These are phyloP conservation scores for Drosophila stalkeri DNA, from an alignment of 2,888 invertebrate species.

Conservation along the genomic window DNA sequence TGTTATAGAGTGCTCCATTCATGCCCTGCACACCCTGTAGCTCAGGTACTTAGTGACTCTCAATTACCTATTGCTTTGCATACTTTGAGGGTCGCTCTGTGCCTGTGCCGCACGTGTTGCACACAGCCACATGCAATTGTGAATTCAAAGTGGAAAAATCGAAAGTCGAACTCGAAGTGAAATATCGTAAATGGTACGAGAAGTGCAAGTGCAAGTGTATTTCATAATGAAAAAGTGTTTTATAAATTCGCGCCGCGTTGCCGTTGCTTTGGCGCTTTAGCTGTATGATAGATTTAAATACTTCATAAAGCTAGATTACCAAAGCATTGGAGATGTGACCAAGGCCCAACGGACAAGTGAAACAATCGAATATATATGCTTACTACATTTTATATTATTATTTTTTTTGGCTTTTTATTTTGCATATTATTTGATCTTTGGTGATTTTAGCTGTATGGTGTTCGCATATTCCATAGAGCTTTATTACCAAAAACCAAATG, in stretches of 20 bases:
- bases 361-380: no score
- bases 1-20: not conserved
- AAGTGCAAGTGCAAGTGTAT: not conserved
- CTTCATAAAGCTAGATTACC: slow-evolving; percentile 98
- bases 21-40: slow-evolving; percentile 66
- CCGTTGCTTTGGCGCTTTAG: slow-evolving; percentile 95
- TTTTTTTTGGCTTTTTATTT: slow-evolving; percentile 56
- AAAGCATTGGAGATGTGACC: slow-evolving; percentile 89
- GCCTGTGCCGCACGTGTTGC: slow-evolving; percentile 69
- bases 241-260: slow-evolving; percentile 82
- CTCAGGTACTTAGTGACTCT: slow-evolving; percentile 96
- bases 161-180: not conserved
- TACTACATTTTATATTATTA: not conserved
- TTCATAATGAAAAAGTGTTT: not conserved
- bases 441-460: slow-evolving; percentile 91
- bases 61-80: slow-evolving; percentile 85
- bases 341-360: slow-evolving; percentile 2
- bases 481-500: slow-evolving; percentile 90
- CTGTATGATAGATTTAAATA: slow-evolving; percentile 90
- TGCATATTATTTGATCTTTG: slow-evolving; percentile 88
- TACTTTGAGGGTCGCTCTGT: slow-evolving; percentile 85
- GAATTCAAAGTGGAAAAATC: not conserved
- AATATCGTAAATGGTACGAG: not conserved
- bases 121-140: slow-evolving; percentile 10
- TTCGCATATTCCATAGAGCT: slow-evolving; percentile 88